Evolutionary conservation across 2,888 invertebrate species (phyloP), one percentile per base, ranked within the genome.

Genomic region (Acleris literana): DNA sequence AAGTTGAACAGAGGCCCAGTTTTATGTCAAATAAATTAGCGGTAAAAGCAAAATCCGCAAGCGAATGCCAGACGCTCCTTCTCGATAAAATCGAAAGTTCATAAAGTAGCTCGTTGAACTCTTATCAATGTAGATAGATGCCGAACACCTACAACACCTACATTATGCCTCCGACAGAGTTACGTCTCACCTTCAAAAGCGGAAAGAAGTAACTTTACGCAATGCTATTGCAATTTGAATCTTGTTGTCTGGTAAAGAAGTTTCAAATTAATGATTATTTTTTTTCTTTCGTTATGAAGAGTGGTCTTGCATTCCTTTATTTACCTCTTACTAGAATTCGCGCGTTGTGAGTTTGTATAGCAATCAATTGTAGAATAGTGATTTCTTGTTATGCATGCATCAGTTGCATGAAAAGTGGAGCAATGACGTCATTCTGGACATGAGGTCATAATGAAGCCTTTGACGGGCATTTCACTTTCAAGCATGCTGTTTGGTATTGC

Each of bases 261-360:
- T 13, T 17, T 46, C n/a, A 46, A 46, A 46, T 5, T n/a, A 46
- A 17, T 5, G n/a, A 46, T 46, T 17, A 16, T 2, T 46, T n/a
- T n/a, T 16, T 16, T 44, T 16, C 44, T 49, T 49, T 18, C 18
- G 1, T 18, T 4, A 18, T 18, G 49, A 11, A 20, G 4, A 18
- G 4, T 17, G 49, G 18, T 7, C 46, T 69, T 62, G 68, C 48
- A 51, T 52, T 52, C 3, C 52, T 25, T 29, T 22, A 52, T 52
- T n/a, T 25, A 20, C 52, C 52, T 25, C 52, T 29, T 52, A 25
- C 18, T n/a, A 25, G 11, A 46, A 44, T 29, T 25, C 17, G 29
- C 44, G 33, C 53, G 25, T 53, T 44, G 44, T 29, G 17, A 25
- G 43, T 60, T 43, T 60, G 25, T 44, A 53, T 61, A 44, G 13